phyloP scores from a whole-genome alignment of 2,113 vertebrate species.

The Pycnonotus jocosus region DNA sequence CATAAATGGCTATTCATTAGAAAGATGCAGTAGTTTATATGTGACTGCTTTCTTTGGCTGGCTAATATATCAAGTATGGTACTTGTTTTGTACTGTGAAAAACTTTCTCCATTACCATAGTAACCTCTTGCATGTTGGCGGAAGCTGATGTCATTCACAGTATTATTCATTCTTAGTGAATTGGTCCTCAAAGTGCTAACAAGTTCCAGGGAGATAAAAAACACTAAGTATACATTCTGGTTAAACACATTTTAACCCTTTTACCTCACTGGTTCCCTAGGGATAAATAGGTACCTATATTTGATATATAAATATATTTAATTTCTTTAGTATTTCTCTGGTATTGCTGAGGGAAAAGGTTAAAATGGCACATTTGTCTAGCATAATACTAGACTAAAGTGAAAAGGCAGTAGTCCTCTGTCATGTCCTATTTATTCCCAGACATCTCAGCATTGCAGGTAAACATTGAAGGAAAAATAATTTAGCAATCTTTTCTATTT shows the following conservation, averaged over 20 bases:
- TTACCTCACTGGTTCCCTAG: not conserved
- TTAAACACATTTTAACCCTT: conserved; percentile 68
- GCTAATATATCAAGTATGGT: conserved; percentile 78
- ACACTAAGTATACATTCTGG: conserved; percentile 72
- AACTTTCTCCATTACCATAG: conserved; percentile 88
- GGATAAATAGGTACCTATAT: not conserved
- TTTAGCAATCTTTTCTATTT: not conserved
- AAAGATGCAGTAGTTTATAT: conserved; percentile 60
- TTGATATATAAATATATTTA: not conserved
- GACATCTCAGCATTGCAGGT: not conserved
- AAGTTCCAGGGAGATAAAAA: conserved; percentile 78
- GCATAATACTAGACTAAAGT: not conserved
- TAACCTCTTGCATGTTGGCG: conserved; percentile 81
- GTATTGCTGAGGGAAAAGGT: not conserved
- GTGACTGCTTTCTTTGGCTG: conserved; percentile 65
- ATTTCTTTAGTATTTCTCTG: not conserved
- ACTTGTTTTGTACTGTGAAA: conserved; percentile 74
- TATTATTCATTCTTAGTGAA: conserved; percentile 76
- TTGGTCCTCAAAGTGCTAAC: conserved; percentile 75
- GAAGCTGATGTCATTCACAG: conserved; percentile 89
- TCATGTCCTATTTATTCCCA: not conserved
- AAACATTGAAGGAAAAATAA: not conserved
- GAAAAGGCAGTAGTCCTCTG: not conserved
- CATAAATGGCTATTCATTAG: conserved; percentile 63
- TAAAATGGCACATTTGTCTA: not conserved